A percentile compares a stretch with the other conserved stretches of the same genome.
Conservation (phyloP, 2,113 vertebrate genomes). For the Patagioenas fasciata region DNA sequence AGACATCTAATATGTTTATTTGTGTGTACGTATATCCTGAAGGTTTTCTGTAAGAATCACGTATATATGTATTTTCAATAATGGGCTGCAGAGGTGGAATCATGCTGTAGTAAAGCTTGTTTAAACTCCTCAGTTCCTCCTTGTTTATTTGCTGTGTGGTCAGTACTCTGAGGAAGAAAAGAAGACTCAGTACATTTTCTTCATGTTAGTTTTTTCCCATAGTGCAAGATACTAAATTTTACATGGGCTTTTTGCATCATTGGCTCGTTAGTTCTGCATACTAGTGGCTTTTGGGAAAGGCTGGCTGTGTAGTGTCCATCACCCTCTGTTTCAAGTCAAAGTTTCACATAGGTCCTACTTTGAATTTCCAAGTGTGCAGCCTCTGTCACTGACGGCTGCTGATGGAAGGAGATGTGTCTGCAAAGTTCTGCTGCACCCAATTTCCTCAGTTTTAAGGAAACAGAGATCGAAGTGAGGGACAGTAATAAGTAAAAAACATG, state of each 20-base stretch:
- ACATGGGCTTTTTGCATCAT: neutral
- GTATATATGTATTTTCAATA: neutral
- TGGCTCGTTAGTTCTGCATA: neutral
- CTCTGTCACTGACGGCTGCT: neutral
- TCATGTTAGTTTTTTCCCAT: neutral
- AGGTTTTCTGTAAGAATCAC: neutral
- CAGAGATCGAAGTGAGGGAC: neutral
- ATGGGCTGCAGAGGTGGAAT: neutral
- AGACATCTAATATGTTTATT: neutral
- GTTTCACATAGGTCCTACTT: rapidly evolving
- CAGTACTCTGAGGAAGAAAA: neutral
- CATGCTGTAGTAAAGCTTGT: neutral
- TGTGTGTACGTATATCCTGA: neutral
- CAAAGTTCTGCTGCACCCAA: neutral
- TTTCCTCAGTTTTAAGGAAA: neutral
- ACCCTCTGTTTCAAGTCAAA: neutral
- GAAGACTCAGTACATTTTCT: neutral
- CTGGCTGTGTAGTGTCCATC: neutral
- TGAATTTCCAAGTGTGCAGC: neutral
- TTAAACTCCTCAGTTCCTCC: neutral
- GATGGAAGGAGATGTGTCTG: neutral
- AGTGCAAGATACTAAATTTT: neutral
- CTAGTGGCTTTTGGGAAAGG: neutral
- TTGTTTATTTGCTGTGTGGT: neutral
- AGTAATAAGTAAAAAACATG: neutral